phyloP scores from a whole-genome alignment of 2,797 vertebrate genomes.

The Rhadinocentrus ornatus region DNA sequence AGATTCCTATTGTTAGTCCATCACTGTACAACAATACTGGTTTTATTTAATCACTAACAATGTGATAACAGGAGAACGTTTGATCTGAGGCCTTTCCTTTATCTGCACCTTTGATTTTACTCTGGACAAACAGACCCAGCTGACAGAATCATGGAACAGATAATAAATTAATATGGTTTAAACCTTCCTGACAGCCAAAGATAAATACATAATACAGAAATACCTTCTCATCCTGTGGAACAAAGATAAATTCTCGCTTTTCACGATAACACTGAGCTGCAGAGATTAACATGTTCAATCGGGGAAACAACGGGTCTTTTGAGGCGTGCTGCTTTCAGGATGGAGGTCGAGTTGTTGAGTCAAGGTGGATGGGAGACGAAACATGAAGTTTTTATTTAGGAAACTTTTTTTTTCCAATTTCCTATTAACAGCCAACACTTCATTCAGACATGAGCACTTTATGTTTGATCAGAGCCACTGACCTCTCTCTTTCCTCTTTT shows the following conservation, averaged over 20 bases:
- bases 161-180: constrained; percentile 2
- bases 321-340: too few relatives aligned
- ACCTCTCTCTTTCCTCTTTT: background rate
- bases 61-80: constrained; percentile 1
- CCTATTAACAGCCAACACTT: too few relatives aligned
- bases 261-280: background rate
- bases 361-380: background rate
- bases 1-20: constrained; percentile 19
- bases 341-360: too few relatives aligned
- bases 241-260: background rate
- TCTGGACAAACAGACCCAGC: constrained; percentile 27
- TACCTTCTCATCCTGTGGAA: background rate
- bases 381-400: background rate
- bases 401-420: background rate
- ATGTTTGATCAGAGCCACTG: background rate
- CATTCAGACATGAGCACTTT: background rate
- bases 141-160: constrained; percentile 5
- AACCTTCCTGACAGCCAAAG: background rate
- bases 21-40: constrained; percentile 24
- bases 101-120: constrained; percentile 24
- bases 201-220: background rate
- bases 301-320: too few relatives aligned
- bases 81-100: constrained; percentile 14
- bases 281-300: too few relatives aligned
- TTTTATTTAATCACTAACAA: constrained; percentile 37